These are phyloP conservation scores for Drosophila pallidifrons DNA, from an alignment of 1,140 invertebrate genomes.

Conservation along the genomic window DNA sequence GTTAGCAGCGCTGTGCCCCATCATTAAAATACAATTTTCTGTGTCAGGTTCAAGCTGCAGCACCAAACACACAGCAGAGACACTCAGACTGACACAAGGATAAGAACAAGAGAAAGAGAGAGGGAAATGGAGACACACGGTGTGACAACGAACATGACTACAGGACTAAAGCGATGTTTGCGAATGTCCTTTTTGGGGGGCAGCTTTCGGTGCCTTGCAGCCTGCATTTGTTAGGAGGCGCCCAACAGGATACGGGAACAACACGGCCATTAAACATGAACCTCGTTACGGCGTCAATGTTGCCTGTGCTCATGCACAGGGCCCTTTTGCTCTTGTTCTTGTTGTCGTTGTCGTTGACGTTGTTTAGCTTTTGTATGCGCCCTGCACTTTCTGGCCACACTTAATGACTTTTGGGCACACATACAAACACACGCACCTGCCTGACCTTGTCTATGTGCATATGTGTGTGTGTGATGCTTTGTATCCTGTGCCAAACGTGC, in stretches of 20 bases:
- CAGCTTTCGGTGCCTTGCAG: slow-evolving; percentile 56
- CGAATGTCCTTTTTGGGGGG: slow-evolving; percentile 74
- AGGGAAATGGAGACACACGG: not conserved
- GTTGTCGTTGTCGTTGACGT: slow-evolving; percentile 43
- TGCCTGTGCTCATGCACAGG: slow-evolving; percentile 43
- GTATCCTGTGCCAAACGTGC: slow-evolving; percentile 63
- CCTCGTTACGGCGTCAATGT: slow-evolving; percentile 73
- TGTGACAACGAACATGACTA: slow-evolving; percentile 46
- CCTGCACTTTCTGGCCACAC: slow-evolving; percentile 71
- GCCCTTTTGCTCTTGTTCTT: slow-evolving; percentile 20
- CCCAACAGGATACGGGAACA: slow-evolving; percentile 42
- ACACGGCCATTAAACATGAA: slow-evolving; percentile 81
- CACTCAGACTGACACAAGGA: not conserved
- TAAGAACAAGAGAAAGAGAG: not conserved
- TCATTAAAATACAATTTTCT: slow-evolving; percentile 84
- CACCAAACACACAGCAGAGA: slow-evolving; percentile 25
- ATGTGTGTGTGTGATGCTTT: slow-evolving; percentile 14
- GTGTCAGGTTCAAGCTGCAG: slow-evolving; percentile 81
- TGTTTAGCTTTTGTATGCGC: slow-evolving; percentile 59
- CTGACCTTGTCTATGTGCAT: slow-evolving; percentile 49
- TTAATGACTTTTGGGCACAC: slow-evolving; percentile 78
- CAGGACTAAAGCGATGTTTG: slow-evolving; percentile 63
- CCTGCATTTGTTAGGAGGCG: slow-evolving; percentile 58
- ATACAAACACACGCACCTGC: slow-evolving; percentile 39
- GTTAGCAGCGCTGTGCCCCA: slow-evolving; percentile 57